phyloP scores from a whole-genome alignment of 1,140 invertebrate species.

The Harpegnathos saltator region DNA sequence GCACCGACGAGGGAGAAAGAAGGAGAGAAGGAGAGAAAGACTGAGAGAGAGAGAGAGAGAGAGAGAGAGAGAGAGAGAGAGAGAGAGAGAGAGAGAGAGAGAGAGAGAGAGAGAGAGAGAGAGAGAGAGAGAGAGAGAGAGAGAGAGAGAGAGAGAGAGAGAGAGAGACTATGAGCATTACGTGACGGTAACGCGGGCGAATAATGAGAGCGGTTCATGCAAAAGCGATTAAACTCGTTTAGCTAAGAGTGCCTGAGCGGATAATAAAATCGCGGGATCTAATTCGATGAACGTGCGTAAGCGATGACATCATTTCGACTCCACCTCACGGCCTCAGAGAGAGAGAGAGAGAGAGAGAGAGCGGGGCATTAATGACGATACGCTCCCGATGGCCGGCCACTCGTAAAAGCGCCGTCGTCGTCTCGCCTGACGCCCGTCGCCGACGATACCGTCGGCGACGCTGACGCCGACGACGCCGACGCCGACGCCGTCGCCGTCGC shows the following conservation, averaged over 20 bases:
- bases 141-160: too few species aligned
- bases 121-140: not conserved
- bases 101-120: not conserved
- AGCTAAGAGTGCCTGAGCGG: constrained; percentile 48
- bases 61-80: too few species aligned
- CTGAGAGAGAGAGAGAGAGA: not conserved
- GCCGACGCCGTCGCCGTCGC: too few species aligned
- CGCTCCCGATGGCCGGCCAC: constrained; percentile 37
- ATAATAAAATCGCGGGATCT: constrained; percentile 59
- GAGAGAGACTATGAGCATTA: constrained; percentile 30
- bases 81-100: not conserved
- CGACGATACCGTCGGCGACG: too few species aligned
- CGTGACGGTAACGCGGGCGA: constrained; percentile 36
- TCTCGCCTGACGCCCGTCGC: too few species aligned
- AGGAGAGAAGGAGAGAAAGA: not conserved
- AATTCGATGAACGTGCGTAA: constrained; percentile 61
- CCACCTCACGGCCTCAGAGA: not conserved
- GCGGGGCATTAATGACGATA: constrained; percentile 49
- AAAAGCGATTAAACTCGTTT: constrained; percentile 57
- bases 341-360: too few species aligned
- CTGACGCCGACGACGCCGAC: too few species aligned
- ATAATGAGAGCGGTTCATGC: constrained; percentile 57
- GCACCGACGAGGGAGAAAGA: too few species aligned
- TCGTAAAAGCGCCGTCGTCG: constrained; percentile 28
- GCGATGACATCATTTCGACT: constrained; percentile 62